phyloP scores from a whole-genome alignment of 2,113 vertebrate species.

The Amazona guildingii region DNA sequence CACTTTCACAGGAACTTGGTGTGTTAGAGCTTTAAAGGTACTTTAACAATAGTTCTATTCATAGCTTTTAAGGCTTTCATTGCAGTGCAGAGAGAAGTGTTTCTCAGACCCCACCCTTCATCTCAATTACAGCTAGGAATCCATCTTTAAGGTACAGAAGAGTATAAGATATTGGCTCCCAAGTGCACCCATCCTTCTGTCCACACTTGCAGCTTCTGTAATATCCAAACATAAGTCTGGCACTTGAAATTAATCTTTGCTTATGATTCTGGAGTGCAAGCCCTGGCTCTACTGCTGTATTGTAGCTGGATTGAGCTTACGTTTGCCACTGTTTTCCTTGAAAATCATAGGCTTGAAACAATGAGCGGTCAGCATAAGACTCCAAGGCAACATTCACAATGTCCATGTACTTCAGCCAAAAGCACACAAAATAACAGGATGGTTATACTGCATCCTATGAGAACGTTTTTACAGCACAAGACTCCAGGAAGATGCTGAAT shows the following conservation, averaged over 20 bases:
- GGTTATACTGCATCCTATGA: background rate
- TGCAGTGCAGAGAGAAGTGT: background rate
- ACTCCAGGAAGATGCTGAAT: background rate
- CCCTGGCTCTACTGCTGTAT: background rate
- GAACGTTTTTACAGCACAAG: background rate
- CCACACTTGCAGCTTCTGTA: background rate
- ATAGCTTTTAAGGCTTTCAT: constrained; percentile 16
- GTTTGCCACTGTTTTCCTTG: background rate
- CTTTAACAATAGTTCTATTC: constrained; percentile 61
- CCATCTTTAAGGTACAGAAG: background rate
- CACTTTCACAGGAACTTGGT: constrained; percentile 57
- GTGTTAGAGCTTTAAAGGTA: constrained; percentile 53
- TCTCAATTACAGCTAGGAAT: background rate
- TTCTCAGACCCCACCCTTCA: background rate
- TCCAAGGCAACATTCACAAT: background rate
- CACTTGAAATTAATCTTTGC: background rate
- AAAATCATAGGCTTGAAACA: background rate
- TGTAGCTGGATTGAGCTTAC: background rate
- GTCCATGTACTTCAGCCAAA: background rate
- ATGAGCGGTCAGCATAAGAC: background rate
- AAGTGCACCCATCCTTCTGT: background rate
- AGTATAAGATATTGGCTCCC: background rate
- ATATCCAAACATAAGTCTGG: background rate
- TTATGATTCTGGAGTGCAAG: background rate
- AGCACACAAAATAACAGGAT: background rate